Base-by-base conservation (phyloP, 2,888 invertebrate genomes). In the Alentia gelatinosa region DNA sequence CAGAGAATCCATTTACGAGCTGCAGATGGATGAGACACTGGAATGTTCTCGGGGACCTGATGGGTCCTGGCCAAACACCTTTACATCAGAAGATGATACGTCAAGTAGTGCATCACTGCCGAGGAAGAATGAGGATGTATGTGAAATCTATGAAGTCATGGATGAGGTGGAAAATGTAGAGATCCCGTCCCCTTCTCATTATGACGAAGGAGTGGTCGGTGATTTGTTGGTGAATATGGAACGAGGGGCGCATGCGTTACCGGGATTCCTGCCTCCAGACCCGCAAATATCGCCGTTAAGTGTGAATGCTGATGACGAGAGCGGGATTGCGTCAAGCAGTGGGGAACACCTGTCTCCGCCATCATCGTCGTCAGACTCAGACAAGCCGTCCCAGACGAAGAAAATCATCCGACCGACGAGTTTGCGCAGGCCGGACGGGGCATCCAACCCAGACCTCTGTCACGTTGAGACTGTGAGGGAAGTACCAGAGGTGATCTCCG, bases 381-480 rank as follows among this genome's bases (percentile, higher is more conserved):
- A 91, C 33, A 74, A 90, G 47, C 15, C 37, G n/a, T 26, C 37
- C 19, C 35, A 23, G 30, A 83, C 40, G 26, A 91, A 89, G 47
- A 39, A 35, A 39, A 47, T 91, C 50, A 26, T 56, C 40, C 50
- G 91, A 33, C 92, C 91, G 39, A 86, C 98, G 50, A 97, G 97
- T 92, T 96, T 98, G 90, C 97, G 98, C 92, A 98, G 98, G 96
- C 98, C 98, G 5, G 98, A 98, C 94, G 98, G 98, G 84, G 98
- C 98, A 89, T 98, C 98, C 37, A 98, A 98, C 97, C 98, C 98
- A 30, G 98, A 98, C 96, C 97, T 98, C 94, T 97, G 97, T 91
- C 98, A 97, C 1, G 68, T 23, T 4, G 90, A 90, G 23, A 56
- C 50, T 0, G 47, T 50, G 1, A 42, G 47, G 33, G 86, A 86